Percentiles rank a stretch among this genome's conserved stretches.
phyloP scores from a whole-genome alignment of 2,888 invertebrate genomes.

The Drosophila mimica region DNA sequence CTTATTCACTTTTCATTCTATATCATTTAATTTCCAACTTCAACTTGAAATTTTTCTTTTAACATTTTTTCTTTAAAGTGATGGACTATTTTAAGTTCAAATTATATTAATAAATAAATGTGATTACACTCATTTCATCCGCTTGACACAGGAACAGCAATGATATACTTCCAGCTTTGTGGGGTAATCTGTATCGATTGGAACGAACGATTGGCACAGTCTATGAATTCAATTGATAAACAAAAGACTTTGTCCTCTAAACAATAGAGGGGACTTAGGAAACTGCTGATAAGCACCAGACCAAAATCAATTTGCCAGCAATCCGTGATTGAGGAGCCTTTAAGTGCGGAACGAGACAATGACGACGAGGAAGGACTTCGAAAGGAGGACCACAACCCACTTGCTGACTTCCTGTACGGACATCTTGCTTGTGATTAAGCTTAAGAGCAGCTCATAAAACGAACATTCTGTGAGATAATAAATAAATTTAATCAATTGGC shows the following conservation, averaged over 20 bases:
- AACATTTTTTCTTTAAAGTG: no score
- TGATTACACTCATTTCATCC: background rate
- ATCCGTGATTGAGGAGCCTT: background rate
- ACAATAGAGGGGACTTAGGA: slow-evolving; percentile 3
- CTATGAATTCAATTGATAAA: slow-evolving; percentile 39
- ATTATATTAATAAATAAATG: background rate
- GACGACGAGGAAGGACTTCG: slow-evolving; percentile 7
- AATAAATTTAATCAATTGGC: slow-evolving; percentile 76
- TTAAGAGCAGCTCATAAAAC: slow-evolving; percentile 44
- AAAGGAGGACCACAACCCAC: slow-evolving; percentile 4
- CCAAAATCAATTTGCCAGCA: slow-evolving; percentile 37
- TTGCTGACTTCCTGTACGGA: slow-evolving; percentile 15
- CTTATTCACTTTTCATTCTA: no score
- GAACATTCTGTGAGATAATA: slow-evolving; percentile 61
- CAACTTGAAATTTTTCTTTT: background rate
- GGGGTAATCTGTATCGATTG: slow-evolving; percentile 46
- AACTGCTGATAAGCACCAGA: slow-evolving; percentile 37
- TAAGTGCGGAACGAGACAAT: slow-evolving; percentile 8
- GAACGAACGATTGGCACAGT: slow-evolving; percentile 30
- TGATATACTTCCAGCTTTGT: slow-evolving; percentile 5
- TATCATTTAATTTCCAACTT: background rate
- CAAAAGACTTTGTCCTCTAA: slow-evolving; percentile 36
- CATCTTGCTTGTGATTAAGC: slow-evolving; percentile 30
- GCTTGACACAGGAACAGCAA: background rate
- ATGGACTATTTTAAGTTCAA: background rate